Base-by-base conservation (phyloP, 2,797 vertebrate species). In the Acomys russatus region DNA sequence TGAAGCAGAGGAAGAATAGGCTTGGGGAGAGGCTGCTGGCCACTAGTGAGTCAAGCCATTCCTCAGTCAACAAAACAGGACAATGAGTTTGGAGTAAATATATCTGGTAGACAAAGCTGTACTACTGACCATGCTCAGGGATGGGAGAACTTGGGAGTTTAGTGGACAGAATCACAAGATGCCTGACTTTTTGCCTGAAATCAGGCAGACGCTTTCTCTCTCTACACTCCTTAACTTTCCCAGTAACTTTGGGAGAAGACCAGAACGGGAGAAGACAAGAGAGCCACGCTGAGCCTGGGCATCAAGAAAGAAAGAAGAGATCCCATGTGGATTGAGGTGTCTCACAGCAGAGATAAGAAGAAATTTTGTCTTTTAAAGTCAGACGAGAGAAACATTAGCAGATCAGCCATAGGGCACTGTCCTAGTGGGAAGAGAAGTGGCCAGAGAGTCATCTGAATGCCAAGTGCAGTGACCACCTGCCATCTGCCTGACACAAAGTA, bases 331-430 rank as follows among this genome's bases (percentile, higher is more conserved):
- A 88, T 80, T 73, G 30, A 25, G 54, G 54, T 68, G 25, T 33
- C 25, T 66, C 17, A 5, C 54, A 70, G 44, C 30, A 77, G 68
- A 66, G 49, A 30, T 54, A 68, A 15, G 5, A 95, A 56, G 44
- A 44, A 44, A 74, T 11, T 6, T 20, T 94, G 66, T 63, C 54
- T 4, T 70, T 92, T 95, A 44, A 83, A 96, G 56, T 79, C 61
- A 82, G 30, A 90, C 9, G n/a, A 88, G 80, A 87, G 74, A 86
- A 70, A 28, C 49, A 25, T 77, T 28, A 88, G 49, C 61, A 90
- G 30, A 14, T 38, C 74, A 15, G 10, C 56, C 5, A 3, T 59
- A 9, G 79, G 84, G 54, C 78, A 68, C 64, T 12, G 2, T 51
- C 15, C 59, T 44, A 15, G 4, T n/a, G 86, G 66, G 80, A 2